Evolutionary conservation across 2,113 vertebrate genomes (phyloP).

Genomic region (Hypomesus transpacificus): DNA sequence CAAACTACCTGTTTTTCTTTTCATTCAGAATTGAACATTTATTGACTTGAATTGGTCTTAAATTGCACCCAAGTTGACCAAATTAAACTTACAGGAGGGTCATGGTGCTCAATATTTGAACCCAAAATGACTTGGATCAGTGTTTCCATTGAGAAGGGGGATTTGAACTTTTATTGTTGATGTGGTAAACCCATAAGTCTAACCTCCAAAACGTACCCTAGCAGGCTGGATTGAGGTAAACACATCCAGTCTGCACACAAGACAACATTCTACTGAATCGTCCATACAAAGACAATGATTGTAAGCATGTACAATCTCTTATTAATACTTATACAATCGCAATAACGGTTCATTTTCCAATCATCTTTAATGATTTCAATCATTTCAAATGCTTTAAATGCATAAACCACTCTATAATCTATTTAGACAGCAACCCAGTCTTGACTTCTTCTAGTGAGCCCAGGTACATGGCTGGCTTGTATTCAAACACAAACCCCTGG

Average conservation of each 20-base stretch:
- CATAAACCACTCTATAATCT: slow-evolving; percentile 2
- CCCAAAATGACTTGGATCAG: too few species aligned
- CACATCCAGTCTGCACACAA: not conserved
- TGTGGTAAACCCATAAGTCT: not conserved
- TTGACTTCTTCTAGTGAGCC: slow-evolving; percentile 65
- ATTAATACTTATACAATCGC: too few species aligned
- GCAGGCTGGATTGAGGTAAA: too few species aligned
- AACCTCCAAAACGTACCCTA: not conserved
- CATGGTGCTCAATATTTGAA: too few species aligned
- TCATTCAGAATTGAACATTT: too few species aligned
- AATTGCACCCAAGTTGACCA: too few species aligned
- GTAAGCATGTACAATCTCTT: not conserved
- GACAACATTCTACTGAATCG: not conserved
- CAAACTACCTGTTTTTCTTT: too few species aligned
- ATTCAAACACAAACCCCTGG: slow-evolving; percentile 53
- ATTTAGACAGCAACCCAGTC: slow-evolving; percentile 39
- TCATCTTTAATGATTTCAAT: not conserved
- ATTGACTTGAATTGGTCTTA: too few species aligned
- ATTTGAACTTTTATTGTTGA: too few species aligned
- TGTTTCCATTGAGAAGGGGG: too few species aligned
- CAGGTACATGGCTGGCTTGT: slow-evolving; percentile 57
- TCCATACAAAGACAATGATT: not conserved
- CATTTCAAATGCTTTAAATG: not conserved
- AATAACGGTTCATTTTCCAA: not conserved
- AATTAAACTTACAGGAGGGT: too few species aligned